Percentiles rank a stretch among this genome's conserved stretches.
Evolutionary conservation across 2,113 vertebrate genomes (phyloP).

Genomic region (Phaetusa simplex): DNA sequence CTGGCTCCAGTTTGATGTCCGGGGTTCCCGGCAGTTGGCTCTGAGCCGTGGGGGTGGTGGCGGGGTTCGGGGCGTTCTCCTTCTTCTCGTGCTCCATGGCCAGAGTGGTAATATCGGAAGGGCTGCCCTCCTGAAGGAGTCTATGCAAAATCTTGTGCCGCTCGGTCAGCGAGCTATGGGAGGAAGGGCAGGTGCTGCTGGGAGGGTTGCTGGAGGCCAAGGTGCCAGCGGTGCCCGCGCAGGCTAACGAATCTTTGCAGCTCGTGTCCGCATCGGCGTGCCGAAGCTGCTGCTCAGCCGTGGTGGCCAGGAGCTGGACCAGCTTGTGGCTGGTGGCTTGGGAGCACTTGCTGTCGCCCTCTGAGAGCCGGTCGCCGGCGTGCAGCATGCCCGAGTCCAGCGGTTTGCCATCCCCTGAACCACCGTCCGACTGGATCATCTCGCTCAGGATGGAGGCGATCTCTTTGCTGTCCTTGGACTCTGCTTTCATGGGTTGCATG

Average conservation of each 20-base stretch:
- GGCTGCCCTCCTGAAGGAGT: conserved; percentile 93
- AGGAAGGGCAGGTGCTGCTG: conserved; percentile 83
- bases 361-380: conserved; percentile 56
- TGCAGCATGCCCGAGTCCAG: conserved; percentile 67
- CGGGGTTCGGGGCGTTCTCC: conserved; percentile 58
- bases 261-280: conserved; percentile 68
- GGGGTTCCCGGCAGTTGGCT: conserved; percentile 50
- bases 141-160: conserved; percentile 93
- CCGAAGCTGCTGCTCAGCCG: conserved; percentile 75
- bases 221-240: conserved; percentile 32
- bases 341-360: conserved; percentile 74
- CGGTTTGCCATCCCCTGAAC: conserved; percentile 56
- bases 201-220: conserved; percentile 66
- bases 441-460: conserved; percentile 74
- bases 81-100: conserved; percentile 82
- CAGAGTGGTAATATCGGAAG: conserved; percentile 76
- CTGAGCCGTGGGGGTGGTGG: conserved; percentile 34
- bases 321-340: conserved; percentile 81
- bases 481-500: conserved; percentile 77
- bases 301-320: conserved; percentile 83
- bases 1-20: conserved; percentile 67
- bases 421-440: conserved; percentile 70
- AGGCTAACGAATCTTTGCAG: conserved; percentile 75
- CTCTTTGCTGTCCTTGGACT: conserved; percentile 78
- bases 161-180: conserved; percentile 91